Percentiles rank a stretch among this genome's conserved stretches.
phyloP scores from a whole-genome alignment of 2,113 vertebrate species.

The Vanacampus margaritifer region DNA sequence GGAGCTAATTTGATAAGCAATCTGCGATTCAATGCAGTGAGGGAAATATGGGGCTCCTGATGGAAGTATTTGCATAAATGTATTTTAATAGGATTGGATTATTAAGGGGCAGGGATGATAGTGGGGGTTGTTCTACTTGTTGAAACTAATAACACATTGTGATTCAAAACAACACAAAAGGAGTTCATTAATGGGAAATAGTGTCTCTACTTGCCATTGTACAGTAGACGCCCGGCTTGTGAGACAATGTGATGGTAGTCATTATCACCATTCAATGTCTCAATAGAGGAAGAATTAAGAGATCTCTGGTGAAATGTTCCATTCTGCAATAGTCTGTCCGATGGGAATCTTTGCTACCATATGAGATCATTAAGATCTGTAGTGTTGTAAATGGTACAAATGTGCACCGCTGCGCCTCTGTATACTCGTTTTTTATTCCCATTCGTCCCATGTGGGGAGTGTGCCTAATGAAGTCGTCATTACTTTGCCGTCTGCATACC shows the following conservation, averaged over 20 bases:
- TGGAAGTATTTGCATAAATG: conserved; percentile 41
- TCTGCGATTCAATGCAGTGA: conserved; percentile 15
- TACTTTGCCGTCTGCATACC: conserved; percentile 20
- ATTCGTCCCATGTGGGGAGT: conserved; percentile 29
- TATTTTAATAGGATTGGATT: conserved; percentile 37
- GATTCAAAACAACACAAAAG: conserved; percentile 21
- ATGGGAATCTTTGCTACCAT: conserved; percentile 26
- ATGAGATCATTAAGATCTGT: conserved; percentile 5
- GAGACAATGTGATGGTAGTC: conserved; percentile 31
- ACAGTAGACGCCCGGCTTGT: conserved; percentile 8
- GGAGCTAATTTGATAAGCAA: conserved; percentile 28
- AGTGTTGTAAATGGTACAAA: conserved; percentile 15
- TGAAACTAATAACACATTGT: conserved; percentile 16
- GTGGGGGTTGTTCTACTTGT: not conserved
- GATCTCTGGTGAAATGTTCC: conserved; percentile 14
- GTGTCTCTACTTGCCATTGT: conserved; percentile 22
- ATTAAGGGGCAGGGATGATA: not conserved
- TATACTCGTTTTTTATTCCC: conserved; percentile 20
- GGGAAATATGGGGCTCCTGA: conserved; percentile 13
- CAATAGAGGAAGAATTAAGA: conserved; percentile 20
- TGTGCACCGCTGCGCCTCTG: not conserved
- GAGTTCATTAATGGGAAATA: conserved; percentile 29
- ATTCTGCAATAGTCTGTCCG: conserved; percentile 11
- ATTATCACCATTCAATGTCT: conserved; percentile 29
- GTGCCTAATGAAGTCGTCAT: conserved; percentile 39